Base-by-base conservation (phyloP, 2,113 vertebrate species). In the Furnarius figulus region DNA sequence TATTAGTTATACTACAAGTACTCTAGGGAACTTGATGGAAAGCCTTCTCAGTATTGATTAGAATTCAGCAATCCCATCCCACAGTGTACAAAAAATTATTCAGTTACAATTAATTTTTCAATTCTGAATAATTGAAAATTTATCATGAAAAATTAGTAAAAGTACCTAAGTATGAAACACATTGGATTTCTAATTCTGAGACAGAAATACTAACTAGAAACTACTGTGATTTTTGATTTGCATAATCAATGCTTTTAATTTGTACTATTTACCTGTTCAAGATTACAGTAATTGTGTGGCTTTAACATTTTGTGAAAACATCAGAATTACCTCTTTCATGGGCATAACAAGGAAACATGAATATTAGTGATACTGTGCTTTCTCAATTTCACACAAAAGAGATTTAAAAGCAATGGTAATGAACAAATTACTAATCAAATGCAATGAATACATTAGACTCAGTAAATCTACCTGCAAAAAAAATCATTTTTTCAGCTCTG, bases 1-100 rank as follows among this genome's bases (percentile, higher is more conserved):
- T 97, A 97, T 98, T 97, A 97, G 95, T 96, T 96, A 97, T 96
- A 91, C 97, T 94, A 90, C 81, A 70, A 83, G 76, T 97, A 89
- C 77, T 95, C 94, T 80, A 28, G 89, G 97, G 96, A 94, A 84
- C 68, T 81, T 52, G 95, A 96, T 89, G 78, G 87, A 94, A 83
- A 95, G 78, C 91, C 53, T 92, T 95, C 87, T 95, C 40, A 21
- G 71, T 96, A 98, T 97, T 37, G 96, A 98, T 96, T 77, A 79
- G 46, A 50, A 27, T 95, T 93, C 95, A 95, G 94, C 95, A 96
- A 95, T 85, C 78, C 71, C 85, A 89, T n/a, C 89, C 71, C 90
- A 94, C 74, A 59, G 52, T 90, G 82, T 93, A 97, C 66, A 93
- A 96, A 89, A 96, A 95, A 66, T 71, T 93, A 87, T 85, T 97